Conservation (phyloP, 2,888 invertebrate species). For the Macrostomum cliftonense region DNA sequence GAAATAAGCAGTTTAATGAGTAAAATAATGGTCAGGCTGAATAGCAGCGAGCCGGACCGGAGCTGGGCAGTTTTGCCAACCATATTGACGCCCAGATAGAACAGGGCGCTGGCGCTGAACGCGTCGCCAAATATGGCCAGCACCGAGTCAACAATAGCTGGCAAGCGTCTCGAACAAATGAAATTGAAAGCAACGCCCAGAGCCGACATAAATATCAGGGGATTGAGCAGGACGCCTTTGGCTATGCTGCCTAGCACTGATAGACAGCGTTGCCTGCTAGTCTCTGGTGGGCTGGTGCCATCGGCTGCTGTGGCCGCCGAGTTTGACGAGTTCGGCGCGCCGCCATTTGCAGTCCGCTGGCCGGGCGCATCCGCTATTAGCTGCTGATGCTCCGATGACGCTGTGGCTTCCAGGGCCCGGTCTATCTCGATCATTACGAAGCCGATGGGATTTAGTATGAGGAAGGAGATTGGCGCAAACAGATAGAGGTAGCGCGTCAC, state of each 20-base stretch:
- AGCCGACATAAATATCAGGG: conserved; percentile 75
- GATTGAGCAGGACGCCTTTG: conserved; percentile 54
- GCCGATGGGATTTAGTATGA: conserved; percentile 73
- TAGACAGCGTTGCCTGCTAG: too few species aligned
- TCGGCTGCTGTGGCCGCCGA: too few species aligned
- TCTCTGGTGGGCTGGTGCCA: too few species aligned
- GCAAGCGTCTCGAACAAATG: conserved; percentile 56
- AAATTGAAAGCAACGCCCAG: conserved; percentile 68
- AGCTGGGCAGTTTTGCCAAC: conserved; percentile 60
- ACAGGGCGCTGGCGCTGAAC: conserved; percentile 73
- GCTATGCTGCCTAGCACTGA: conserved; percentile 10
- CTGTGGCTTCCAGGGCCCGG: conserved; percentile 26
- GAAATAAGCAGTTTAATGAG: too few species aligned
- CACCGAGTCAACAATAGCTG: conserved; percentile 53
- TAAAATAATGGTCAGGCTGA: too few species aligned
- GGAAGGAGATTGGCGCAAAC: conserved; percentile 77
- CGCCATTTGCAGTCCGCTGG: too few species aligned
- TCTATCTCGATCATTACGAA: conserved; percentile 70
- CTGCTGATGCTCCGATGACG: not conserved
- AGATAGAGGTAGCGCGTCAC: conserved; percentile 73
- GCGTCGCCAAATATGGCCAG: conserved; percentile 46
- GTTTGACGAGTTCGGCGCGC: too few species aligned
- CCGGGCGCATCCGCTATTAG: too few species aligned
- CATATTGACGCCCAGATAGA: conserved; percentile 71
- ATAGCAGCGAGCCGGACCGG: too few species aligned